Base-by-base conservation (phyloP, 1,140 invertebrate species). In the Littorina saxatilis region DNA sequence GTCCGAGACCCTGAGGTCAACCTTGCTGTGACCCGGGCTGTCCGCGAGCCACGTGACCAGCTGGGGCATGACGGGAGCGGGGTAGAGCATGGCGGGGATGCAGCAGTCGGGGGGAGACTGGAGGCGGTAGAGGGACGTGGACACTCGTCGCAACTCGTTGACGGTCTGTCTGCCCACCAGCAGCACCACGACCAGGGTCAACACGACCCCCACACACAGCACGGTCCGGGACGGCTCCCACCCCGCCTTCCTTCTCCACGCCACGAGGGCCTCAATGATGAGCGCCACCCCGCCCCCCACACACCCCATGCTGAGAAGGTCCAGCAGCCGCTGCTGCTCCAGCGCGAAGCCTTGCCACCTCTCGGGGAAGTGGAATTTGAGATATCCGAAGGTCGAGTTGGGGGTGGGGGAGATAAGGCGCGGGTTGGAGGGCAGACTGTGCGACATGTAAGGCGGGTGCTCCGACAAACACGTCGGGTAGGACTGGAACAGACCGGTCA, bases 351-450 rank as follows among this genome's bases (percentile, higher is more conserved):
- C 86, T 58, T 80, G 80, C 84, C 82, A 85, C 17, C 81, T 68
- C 35, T 82, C 74, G 15, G 86, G 86, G 77, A 84, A 86, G 55
- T 79, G 86, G 2, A 87, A 75, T 63, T 87, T 87, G n/a, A 87
- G 27, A 58, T 55, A 83, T 2, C 74, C 79, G 81, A 85, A 84
- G 27, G 39, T 29, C 29, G 43, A 52, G 9, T 50, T 47, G 23
- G 70, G 39, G 5, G 70, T 32, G 2, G 70, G 70, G 5, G 70
- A 73, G 66, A 68, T 39, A 7, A 4, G 17, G 29, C 40, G 40
- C 29, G 27, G 3, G 27, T 15, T 32, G 0, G 15, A n/a, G 27
- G 47, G 40, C 61, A 37, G n/a, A 20, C 7, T 15, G 9, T 81
- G 27, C 23, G 11, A 77, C 3, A 39, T 23, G n/a, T 70, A 35